Conservation (phyloP, 2,888 invertebrate genomes). For the Zaprionus lineosus region DNA sequence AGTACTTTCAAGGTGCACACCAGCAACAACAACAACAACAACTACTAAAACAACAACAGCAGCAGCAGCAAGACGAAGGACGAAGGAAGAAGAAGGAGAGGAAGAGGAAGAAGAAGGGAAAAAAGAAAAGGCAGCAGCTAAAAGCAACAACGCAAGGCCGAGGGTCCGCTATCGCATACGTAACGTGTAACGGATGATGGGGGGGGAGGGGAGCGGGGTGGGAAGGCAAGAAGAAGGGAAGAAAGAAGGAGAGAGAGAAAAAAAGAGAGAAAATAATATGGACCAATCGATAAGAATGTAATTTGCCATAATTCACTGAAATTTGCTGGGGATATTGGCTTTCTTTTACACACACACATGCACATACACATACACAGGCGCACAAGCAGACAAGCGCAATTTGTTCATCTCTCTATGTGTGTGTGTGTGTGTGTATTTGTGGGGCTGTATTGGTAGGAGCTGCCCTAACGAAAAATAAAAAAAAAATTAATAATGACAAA, state of each 20-base stretch:
- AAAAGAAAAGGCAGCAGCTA: too few relatives aligned
- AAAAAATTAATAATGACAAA: constrained; percentile 66
- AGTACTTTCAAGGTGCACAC: constrained; percentile 37
- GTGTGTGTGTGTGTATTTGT: constrained; percentile 6
- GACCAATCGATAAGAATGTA: constrained; percentile 80
- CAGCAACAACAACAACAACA: constrained; percentile 1
- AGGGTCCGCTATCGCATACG: constrained; percentile 4
- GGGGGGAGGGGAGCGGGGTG: too few relatives aligned
- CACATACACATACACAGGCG: too few relatives aligned
- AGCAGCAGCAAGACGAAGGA: constrained; percentile 17
- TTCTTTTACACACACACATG: constrained; percentile 24
- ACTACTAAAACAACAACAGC: background rate
- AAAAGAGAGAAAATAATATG: constrained; percentile 35
- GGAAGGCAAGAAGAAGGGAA: constrained; percentile 24
- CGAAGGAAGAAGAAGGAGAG: too few relatives aligned
- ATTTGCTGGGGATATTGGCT: constrained; percentile 73
- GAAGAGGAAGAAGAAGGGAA: too few relatives aligned
- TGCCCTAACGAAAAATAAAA: constrained; percentile 30
- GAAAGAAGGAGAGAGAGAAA: constrained; percentile 1
- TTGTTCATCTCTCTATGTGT: background rate
- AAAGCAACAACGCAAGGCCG: constrained; percentile 22
- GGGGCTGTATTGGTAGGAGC: too few relatives aligned
- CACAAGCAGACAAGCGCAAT: too few relatives aligned
- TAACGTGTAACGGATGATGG: background rate
- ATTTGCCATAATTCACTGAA: constrained; percentile 80